Evolutionary conservation across 2,888 invertebrate species (phyloP), one percentile per base, ranked within the genome.

Genomic region (Orthonevra nobilis): DNA sequence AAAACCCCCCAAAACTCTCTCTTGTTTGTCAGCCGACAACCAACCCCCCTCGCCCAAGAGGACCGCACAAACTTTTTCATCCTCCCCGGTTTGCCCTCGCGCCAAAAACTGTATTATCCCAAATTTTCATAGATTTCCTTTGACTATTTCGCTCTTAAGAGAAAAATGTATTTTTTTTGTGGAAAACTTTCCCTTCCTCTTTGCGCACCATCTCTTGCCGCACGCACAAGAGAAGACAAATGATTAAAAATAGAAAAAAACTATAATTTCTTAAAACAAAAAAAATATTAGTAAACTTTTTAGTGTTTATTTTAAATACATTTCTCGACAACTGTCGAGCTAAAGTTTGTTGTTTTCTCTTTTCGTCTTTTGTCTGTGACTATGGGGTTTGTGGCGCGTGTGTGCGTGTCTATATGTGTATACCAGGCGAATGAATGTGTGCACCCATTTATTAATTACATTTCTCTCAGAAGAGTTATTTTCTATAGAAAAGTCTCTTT

Each of bases 241-340:
- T 3, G 1, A 5, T 23, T 50, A 54, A 42, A 64, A 64, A 64
- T 64, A 64, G 68, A 58, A n/a, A n/a, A n/a, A n/a, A n/a, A n/a
- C n/a, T n/a, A 20, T 1, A 26, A 20, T 30, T 42, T 56, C 19
- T 23, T 32, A 19, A 4, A 52, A 40, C 12, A 15, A 19, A 9
- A 56, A 52, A 23, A 15, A n/a, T n/a, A n/a, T n/a, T n/a, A n/a
- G n/a, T n/a, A n/a, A n/a, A n/a, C n/a, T n/a, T n/a, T n/a, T 44
- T 20, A 4, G 32, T 66, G 44, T 56, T 66, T 46, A 36, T 56
- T 36, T 64, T 50, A 19, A 42, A 46, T 26, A 19, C 19, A 46
- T 19, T 44, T 28, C 38, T 50, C n/a, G n/a, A 20, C 40, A 28
- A 40, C n/a, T 50, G 36, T 61, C 38, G 40, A 38, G 34, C 17